A percentile compares a stretch with the other conserved stretches of the same genome.
Evolutionary conservation across 2,113 vertebrate genomes (phyloP).

Genomic region (Spheniscus mendiculus): DNA sequence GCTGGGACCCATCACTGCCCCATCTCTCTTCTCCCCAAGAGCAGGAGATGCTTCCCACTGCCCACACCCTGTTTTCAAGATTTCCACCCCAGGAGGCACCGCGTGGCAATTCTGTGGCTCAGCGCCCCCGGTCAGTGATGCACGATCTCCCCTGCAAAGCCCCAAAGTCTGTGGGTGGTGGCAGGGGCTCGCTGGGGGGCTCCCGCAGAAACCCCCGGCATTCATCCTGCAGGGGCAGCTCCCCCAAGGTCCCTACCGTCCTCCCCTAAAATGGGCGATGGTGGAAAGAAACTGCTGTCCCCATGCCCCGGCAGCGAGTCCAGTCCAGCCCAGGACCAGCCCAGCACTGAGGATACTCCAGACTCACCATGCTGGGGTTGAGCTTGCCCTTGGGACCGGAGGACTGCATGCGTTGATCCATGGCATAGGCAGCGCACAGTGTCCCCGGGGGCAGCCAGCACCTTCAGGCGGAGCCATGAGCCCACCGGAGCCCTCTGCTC

Average conservation of each 20-base stretch:
- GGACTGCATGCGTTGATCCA: conserved; percentile 70
- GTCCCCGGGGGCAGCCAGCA: conserved; percentile 75
- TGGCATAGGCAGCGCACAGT: conserved; percentile 73
- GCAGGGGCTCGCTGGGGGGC: not conserved
- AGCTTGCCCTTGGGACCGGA: conserved; percentile 66
- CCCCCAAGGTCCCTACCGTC: not conserved
- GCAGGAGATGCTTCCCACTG: not conserved
- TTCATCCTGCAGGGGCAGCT: not conserved
- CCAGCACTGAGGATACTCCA: not conserved
- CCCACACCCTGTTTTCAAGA: not conserved
- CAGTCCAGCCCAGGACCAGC: not conserved
- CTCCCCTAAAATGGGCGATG: not conserved
- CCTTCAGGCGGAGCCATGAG: conserved; percentile 55
- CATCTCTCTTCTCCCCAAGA: not conserved
- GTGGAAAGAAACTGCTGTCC: not conserved
- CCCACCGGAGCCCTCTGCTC: conserved; percentile 74
- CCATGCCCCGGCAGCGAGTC: not conserved
- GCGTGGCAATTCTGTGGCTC: not conserved
- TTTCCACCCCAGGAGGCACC: not conserved
- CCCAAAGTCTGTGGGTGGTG: not conserved
- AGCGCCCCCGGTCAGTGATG: accelerated
- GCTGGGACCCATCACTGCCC: not conserved
- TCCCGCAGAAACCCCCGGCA: not conserved
- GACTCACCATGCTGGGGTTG: not conserved
- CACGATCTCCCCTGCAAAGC: not conserved